These are phyloP conservation scores for Myripristis murdjan DNA, from an alignment of 2,797 vertebrate genomes.

Conservation along the genomic window DNA sequence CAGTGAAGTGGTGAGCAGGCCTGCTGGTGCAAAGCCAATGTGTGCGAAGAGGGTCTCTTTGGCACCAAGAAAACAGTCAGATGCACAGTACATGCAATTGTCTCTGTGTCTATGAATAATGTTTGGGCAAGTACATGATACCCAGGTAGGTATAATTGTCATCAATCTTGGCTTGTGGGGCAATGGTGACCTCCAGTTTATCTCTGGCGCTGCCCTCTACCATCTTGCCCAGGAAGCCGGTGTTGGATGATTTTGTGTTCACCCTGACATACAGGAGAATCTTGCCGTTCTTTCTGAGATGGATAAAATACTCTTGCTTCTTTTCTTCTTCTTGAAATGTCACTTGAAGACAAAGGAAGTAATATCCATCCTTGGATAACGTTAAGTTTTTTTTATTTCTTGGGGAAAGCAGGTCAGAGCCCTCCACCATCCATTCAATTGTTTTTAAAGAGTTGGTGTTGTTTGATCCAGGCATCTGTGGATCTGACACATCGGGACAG, in stretches of 20 bases:
- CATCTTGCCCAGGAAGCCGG: constrained; percentile 67
- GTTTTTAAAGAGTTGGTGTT: accelerated
- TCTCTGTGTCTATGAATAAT: neutral
- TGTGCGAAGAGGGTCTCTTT: constrained; percentile 4
- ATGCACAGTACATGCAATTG: neutral
- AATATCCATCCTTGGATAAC: constrained; percentile 56
- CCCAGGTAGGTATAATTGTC: constrained; percentile 34
- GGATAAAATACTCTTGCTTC: accelerated
- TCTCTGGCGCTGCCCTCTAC: accelerated
- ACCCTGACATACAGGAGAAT: neutral
- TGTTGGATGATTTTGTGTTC: constrained; percentile 25
- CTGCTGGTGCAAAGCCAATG: neutral
- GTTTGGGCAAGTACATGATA: constrained; percentile 59
- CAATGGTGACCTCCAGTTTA: constrained; percentile 2
- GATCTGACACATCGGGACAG: neutral
- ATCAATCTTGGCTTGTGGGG: accelerated
- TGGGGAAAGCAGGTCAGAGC: accelerated
- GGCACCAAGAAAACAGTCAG: constrained; percentile 2
- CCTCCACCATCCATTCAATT: accelerated
- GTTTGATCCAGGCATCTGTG: constrained; percentile 17
- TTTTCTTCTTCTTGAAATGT: constrained; percentile 31
- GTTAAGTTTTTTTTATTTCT: accelerated
- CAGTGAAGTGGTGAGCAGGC: accelerated
- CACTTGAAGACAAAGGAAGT: constrained; percentile 77
- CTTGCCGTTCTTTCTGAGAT: accelerated